Evolutionary conservation across 2,888 invertebrate species (phyloP).

Genomic region (Macrostomum cliftonense): DNA sequence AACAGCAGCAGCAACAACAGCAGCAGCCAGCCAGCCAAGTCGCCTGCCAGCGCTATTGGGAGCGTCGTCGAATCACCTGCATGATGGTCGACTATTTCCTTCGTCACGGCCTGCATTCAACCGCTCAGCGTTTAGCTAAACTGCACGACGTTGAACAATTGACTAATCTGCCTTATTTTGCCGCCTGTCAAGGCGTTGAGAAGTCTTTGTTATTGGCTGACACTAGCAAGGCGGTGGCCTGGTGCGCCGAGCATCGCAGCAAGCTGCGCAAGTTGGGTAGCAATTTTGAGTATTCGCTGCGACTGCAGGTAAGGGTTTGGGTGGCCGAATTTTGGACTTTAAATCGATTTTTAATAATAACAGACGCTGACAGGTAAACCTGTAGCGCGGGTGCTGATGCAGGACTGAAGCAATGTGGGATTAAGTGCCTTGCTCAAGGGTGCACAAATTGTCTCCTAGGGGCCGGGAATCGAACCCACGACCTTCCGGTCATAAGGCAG

Average conservation of each 20-base stretch:
- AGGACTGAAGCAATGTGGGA: too few species aligned
- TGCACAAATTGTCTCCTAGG: too few species aligned
- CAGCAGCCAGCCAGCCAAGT: conserved; percentile 38
- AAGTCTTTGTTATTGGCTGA: conserved; percentile 60
- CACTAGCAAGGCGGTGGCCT: conserved; percentile 67
- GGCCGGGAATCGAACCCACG: too few species aligned
- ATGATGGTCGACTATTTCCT: conserved; percentile 91
- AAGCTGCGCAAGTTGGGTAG: conserved; percentile 54
- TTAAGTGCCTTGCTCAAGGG: too few species aligned
- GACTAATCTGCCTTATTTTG: conserved; percentile 1
- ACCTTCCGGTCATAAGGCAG: too few species aligned
- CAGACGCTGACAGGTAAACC: too few species aligned
- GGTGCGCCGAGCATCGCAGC: conserved; percentile 91
- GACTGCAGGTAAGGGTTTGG: too few species aligned
- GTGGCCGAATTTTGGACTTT: too few species aligned
- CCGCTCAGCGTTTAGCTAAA: conserved; percentile 67
- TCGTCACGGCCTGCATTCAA: conserved; percentile 78
- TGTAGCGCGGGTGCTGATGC: too few species aligned
- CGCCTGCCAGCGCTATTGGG: conserved; percentile 48
- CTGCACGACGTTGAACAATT: conserved; percentile 44
- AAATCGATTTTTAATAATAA: too few species aligned
- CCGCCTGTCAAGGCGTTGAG: conserved; percentile 46
- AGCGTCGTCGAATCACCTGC: conserved; percentile 66
- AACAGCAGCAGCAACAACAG: too few species aligned
- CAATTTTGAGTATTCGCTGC: too few species aligned